These are phyloP conservation scores for Kryptopterus vitreolus DNA, from an alignment of 2,797 vertebrate species.

Conservation along the genomic window DNA sequence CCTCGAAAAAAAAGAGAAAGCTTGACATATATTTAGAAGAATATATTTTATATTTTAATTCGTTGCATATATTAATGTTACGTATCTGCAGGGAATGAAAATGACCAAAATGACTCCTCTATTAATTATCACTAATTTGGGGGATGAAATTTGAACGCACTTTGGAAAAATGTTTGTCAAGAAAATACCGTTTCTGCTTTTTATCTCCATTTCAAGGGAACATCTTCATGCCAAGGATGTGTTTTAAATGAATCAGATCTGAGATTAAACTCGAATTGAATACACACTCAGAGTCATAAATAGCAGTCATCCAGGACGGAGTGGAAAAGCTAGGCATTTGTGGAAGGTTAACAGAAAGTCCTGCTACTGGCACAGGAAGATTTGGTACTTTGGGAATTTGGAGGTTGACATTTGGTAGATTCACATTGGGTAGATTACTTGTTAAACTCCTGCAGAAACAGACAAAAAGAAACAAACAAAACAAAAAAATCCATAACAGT, in stretches of 20 bases:
- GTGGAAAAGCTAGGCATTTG: conserved; percentile 99
- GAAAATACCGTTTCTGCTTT: not conserved
- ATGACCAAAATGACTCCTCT: not conserved
- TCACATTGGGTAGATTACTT: conserved; percentile 99
- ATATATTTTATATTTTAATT: not conserved
- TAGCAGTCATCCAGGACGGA: conserved; percentile 99
- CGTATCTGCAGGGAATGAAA: not conserved
- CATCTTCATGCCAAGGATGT: conserved; percentile 97
- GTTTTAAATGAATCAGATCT: conserved; percentile 83
- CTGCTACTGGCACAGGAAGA: conserved; percentile 89
- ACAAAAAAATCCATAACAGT: conserved; percentile 91
- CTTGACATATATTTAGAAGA: too few relatives aligned
- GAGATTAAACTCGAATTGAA: conserved; percentile 93
- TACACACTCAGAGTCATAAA: conserved; percentile 99
- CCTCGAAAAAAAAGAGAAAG: not conserved
- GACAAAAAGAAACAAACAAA: conserved; percentile 97
- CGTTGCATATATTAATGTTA: not conserved
- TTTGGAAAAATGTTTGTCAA: conserved; percentile 33
- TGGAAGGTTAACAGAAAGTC: conserved; percentile 99
- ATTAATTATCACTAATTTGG: not conserved
- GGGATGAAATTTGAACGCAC: not conserved
- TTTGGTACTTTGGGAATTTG: conserved; percentile 99
- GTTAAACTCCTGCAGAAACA: conserved; percentile 99
- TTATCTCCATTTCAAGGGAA: conserved; percentile 66
- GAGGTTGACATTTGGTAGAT: conserved; percentile 99